Evolutionary conservation across 2,797 vertebrate species (phyloP), one percentile per base, ranked within the genome.

Genomic region (Xyrichtys novacula): DNA sequence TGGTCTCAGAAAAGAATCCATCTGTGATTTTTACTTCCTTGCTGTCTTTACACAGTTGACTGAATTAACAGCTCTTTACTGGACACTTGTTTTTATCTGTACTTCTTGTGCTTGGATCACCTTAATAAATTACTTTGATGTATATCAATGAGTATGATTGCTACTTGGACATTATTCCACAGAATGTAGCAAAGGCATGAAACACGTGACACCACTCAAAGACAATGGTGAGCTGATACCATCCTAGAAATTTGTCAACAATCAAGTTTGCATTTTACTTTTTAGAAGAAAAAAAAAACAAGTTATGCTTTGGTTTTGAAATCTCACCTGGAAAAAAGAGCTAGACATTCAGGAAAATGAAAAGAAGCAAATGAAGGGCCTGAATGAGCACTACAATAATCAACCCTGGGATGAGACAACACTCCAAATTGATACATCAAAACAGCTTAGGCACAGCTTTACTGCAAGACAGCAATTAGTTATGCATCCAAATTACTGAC

Each of bases 401-500:
- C 62, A 73, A 72, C 69, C 36, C 52, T 47, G 46, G 11, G 48
- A 63, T 61, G 50, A 47, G 26, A 28, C 36, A 60, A 12, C 17
- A 23, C 60, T 57, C 52, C 50, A 39, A 57, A 44, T 50, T 40
- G 47, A 69, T 75, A 34, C 43, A 58, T 58, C 16, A 43, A 56
- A 61, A 67, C 16, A 20, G 60, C 56, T 74, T 63, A 65, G 46
- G 20, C 9, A 6, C 50, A 60, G 49, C 15, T 54, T 65, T 55
- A 39, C 25, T 46, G 48, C 49, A 71, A 58, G 46, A 71, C 71
- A 44, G 49, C 44, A 78, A 64, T 64, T 74, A 65, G 59, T 65
- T 65, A 48, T 67, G 57, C 71, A 67, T 74, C 46, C 47, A 71
- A 71, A 79, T 48, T 42, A 61, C 40, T 25, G 34, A 70, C 47